These are phyloP conservation scores for Dryobotodes eremita DNA, from an alignment of 2,888 invertebrate genomes.

Conservation along the genomic window DNA sequence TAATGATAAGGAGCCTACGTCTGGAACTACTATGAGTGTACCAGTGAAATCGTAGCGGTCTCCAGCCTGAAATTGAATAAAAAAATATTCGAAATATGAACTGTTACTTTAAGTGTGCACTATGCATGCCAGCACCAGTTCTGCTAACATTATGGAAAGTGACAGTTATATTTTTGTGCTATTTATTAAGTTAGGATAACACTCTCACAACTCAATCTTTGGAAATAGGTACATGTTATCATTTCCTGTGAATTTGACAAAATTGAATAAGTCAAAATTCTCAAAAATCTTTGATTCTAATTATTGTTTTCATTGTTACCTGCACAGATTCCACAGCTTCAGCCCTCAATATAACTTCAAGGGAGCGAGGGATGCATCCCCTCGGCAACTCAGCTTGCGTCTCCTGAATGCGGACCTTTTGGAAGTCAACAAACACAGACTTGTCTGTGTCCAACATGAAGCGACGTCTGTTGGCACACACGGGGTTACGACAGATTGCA, in stretches of 20 bases:
- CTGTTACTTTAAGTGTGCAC: not conserved
- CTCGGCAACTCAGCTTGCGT: constrained; percentile 99
- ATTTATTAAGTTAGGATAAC: not conserved
- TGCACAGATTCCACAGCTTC: constrained; percentile 99
- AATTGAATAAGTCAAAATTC: not conserved
- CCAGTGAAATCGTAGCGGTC: constrained; percentile 98
- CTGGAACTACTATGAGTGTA: constrained; percentile 99
- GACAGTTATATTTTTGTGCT: not conserved
- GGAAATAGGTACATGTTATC: not conserved
- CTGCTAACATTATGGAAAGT: not conserved
- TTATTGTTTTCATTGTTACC: constrained; percentile 75
- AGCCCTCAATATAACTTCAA: constrained; percentile 98
- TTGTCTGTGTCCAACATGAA: constrained; percentile 98
- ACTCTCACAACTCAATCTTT: not conserved
- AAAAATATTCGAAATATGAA: not conserved
- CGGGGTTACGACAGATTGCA: constrained; percentile 98
- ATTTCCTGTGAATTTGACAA: not conserved
- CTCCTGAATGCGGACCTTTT: constrained; percentile 99
- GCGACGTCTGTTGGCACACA: constrained; percentile 97
- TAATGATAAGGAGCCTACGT: constrained; percentile 96
- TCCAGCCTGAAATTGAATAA: constrained; percentile 89
- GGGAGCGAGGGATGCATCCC: constrained; percentile 98
- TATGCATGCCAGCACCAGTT: no score
- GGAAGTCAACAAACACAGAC: constrained; percentile 99
- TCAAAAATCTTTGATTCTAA: not conserved